Evolutionary conservation across 2,113 vertebrate species (phyloP), one percentile per base, ranked within the genome.

Genomic region (Eubucco bourcierii): DNA sequence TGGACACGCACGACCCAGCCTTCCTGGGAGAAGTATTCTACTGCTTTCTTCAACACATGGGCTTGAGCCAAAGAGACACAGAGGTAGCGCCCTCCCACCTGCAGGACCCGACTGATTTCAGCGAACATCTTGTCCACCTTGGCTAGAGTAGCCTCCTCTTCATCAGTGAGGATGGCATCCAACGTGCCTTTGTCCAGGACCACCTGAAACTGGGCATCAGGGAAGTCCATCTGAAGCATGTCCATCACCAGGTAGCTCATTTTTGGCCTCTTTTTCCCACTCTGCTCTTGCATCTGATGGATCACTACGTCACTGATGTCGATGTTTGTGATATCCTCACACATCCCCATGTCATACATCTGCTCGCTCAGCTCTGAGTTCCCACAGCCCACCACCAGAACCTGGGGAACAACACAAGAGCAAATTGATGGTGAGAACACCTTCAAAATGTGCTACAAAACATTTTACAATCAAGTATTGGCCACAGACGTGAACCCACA

Each of bases 331-430:
- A 99, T 97, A 79, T 98, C 97, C 87, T 98, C 97, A 71, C 98
- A 99, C 92, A 95, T 19, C 31, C 99, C 99, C 44, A 97, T 71
- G 34, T 99, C 99, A 2, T 99, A 99, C 50, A 99, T 97, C 96
- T 98, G 98, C 93, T 99, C 99, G 2, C 99, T 99, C 55, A 99
- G 97, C 93, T 99, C 99, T 0, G 99, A 99, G 97, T 99, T 99
- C 25, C 99, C 99, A 15, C 99, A 99, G 46, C 99, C 99, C n/a
- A 99, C 98, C 93, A 99, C 99, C 50, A 99, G 95, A 25, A 99
- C 99, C 99, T 99, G 92, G 13, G 29, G n/a, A 76, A 37, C 0
- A 0, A 46, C 60, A 60, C 3, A 7, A 82, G 68, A 46, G 46
- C 15, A 37, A 21, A 0, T 0, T 0, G 10, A 53, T 3, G 24